These are phyloP conservation scores for Antedon mediterranea DNA, from an alignment of 53 echinoderm and acorn worm genomes.

Conservation along the genomic window DNA sequence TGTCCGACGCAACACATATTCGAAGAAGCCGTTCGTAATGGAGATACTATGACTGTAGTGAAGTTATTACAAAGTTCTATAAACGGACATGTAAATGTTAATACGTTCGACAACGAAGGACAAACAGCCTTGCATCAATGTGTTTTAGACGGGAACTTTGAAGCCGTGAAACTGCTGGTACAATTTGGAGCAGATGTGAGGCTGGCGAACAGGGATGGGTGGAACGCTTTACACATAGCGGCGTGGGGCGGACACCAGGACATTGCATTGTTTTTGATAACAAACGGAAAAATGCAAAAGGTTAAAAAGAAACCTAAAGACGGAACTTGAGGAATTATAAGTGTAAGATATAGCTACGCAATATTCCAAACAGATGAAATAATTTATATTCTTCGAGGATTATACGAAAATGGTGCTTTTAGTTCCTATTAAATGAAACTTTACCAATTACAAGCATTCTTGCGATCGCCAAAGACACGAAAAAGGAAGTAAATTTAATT, in stretches of 20 bases:
- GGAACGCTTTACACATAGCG: slow-evolving; percentile 80
- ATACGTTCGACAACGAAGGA: slow-evolving; percentile 61
- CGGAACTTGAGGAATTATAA: neutral
- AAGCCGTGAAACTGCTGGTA: slow-evolving; percentile 60
- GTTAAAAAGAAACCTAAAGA: neutral
- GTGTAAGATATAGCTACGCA: no score
- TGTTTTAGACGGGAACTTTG: slow-evolving; percentile 57
- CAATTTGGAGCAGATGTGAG: slow-evolving; percentile 68
- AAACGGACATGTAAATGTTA: slow-evolving; percentile 47
- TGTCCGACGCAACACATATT: slow-evolving; percentile 32
- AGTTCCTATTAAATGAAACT: no score
- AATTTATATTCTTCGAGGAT: no score
- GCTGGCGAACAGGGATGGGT: slow-evolving; percentile 60
- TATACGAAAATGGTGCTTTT: no score
- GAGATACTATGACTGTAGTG: slow-evolving; percentile 44
- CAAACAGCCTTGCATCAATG: slow-evolving; percentile 68
- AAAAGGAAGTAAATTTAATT: no score
- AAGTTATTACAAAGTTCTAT: slow-evolving; percentile 32
- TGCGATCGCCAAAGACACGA: no score
- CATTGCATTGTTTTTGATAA: slow-evolving; percentile 44
- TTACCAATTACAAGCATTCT: no score
- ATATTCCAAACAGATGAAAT: no score
- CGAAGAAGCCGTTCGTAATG: slow-evolving; percentile 60
- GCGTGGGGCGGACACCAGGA: slow-evolving; percentile 61
- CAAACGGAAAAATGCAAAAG: neutral